Evolutionary conservation across 2,888 invertebrate species (phyloP), one percentile per base, ranked within the genome.

Genomic region (Lumbricus terrestris): DNA sequence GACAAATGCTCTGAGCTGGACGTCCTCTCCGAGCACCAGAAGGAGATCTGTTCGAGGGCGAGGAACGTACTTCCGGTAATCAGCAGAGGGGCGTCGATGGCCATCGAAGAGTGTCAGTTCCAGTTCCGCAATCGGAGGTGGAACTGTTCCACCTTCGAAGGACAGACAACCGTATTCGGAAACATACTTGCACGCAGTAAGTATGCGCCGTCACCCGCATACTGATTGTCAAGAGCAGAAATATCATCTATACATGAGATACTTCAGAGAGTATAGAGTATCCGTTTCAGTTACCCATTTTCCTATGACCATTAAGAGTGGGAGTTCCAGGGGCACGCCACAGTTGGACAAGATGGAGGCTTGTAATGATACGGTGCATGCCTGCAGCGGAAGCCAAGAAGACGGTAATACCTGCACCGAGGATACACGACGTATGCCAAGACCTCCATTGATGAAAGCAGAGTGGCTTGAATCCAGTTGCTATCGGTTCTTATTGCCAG

Each of bases 81-180:
- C 90, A 93, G 94, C 90, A 96, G 96, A 35, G 98, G 98, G 33
- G 98, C 98, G 18, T 96, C 96, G 94, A 96, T 97, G 95, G 97
- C 97, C 29, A 94, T 98, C 91, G 97, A 97, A 93, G 98, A 98
- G 95, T 98, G 98, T 94, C 97, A 98, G 95, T 96, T 97, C 94
- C 98, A 98, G 95, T 98, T 98, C 95, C 96, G 96, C 91, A 97
- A 97, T 94, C 97, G 97, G 93, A 96, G 98, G 93, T 98, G 98
- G 98, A 98, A 98, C 95, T 98, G 98, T 95, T 97, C 97, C 91
- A 97, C 97, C 16, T 96, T 96, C 95, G 96, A 97, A n/a, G n/a
- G n/a, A 82, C 96, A 97, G 20, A 85, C 34, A 85, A 96, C 97
- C 90, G 97, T 97, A 91, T 98, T 98, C 94, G 98, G 98, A 90